These are phyloP conservation scores for Littorina saxatilis DNA, from an alignment of 1,140 invertebrate species.

Conservation along the genomic window DNA sequence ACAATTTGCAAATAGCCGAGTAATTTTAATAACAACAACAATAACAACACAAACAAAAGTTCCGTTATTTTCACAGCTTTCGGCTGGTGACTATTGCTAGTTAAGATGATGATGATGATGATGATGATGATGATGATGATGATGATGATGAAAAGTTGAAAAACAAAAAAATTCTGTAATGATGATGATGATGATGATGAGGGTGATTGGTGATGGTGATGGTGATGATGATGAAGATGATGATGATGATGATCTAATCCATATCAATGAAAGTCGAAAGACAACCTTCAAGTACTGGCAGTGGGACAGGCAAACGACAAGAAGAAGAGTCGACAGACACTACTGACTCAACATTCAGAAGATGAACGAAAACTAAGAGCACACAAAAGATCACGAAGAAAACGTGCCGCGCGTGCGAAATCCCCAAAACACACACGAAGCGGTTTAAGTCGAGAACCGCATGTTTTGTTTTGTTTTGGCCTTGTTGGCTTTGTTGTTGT, in stretches of 20 bases:
- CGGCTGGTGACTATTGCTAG: too few species aligned
- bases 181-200: slow-evolving; percentile 36
- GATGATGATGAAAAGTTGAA: slow-evolving; percentile 24
- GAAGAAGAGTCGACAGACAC: neutral
- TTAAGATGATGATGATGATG: too few species aligned
- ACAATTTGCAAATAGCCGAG: too few species aligned
- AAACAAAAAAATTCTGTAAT: slow-evolving; percentile 7
- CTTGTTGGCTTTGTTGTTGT: too few species aligned
- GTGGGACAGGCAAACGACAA: neutral
- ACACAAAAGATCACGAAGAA: neutral
- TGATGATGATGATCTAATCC: too few species aligned
- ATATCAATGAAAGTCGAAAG: neutral
- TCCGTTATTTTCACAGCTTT: too few species aligned
- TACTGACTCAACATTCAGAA: neutral
- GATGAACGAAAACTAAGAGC: neutral
- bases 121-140: too few species aligned
- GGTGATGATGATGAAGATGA: slow-evolving; percentile 18
- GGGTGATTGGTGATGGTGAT: neutral
- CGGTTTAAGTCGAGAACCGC: too few species aligned
- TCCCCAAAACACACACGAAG: neutral
- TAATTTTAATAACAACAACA: too few species aligned
- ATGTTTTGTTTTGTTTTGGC: too few species aligned
- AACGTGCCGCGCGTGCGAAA: too few species aligned
- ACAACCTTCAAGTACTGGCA: neutral
- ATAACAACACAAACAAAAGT: too few species aligned